Evolutionary conservation across 2,888 invertebrate species (phyloP), one percentile per base, ranked within the genome.

Genomic region (Rotaria magnacalcarata): DNA sequence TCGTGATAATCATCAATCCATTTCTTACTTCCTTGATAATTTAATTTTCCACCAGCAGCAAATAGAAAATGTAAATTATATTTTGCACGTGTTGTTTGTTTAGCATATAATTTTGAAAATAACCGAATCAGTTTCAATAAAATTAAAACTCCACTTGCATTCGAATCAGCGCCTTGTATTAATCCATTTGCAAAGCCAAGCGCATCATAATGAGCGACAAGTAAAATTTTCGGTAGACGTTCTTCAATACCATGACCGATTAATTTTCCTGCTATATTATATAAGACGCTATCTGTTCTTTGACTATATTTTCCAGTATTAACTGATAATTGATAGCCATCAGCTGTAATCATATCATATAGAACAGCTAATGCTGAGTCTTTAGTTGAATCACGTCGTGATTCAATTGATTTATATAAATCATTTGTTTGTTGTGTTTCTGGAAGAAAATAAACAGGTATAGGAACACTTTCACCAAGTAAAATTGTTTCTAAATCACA

Each of bases 201-300:
- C 34, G 96, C 94, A 90, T 98, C 98, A 89, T 97, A 96, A 92
- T 97, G 95, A 0, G 97, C 95, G 8, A 96, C 95, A 85, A 99
- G 92, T 4, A 96, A 94, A 88, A 99, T 94, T 16, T 96, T 95
- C 85, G 96, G 95, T 5, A 95, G 24, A 47, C 75, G 75, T 43
- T 75, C 75, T 75, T 75, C 75, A 43, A 75, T 75, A 43, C 75
- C 75, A 43, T 75, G 75, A 27, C 86, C 86, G 50, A 80, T 84
- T 84, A 85, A 84, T 85, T 88, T 87, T 88, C 92, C 92, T 89
- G 91, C 91, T 86, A 97, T 92, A 10, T 95, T 95, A n/a, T 94
- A 94, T 34, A 95, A 94, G 89, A 96, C 96, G 88, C 94, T 92
- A 89, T 94, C 94, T 8, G 94, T 92, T 47, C 85, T 24, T 80